These are phyloP conservation scores for Diachasmimorpha longicaudata DNA, from an alignment of 1,140 invertebrate genomes.

Conservation along the genomic window DNA sequence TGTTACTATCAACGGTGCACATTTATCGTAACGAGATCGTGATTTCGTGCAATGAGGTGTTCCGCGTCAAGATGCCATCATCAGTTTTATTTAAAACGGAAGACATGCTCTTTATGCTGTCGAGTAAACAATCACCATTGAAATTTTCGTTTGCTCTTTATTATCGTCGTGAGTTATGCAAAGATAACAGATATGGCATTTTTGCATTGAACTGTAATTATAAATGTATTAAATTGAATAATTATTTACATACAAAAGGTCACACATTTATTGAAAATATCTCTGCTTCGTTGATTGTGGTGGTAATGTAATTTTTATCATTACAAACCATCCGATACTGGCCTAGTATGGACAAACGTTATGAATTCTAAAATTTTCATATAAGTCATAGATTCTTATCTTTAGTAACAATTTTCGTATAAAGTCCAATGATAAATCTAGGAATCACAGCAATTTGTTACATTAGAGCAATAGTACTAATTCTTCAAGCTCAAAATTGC, in stretches of 20 bases:
- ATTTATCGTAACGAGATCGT: conserved; percentile 29
- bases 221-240: neutral
- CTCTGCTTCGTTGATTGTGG: neutral
- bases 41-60: neutral
- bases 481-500: neutral
- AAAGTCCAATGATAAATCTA: neutral
- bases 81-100: neutral
- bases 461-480: neutral
- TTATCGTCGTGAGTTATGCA: neutral
- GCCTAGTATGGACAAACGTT: neutral
- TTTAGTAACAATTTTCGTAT: neutral
- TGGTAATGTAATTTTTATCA: neutral
- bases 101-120: neutral
- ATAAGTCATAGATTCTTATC: neutral
- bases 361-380: neutral
- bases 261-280: neutral
- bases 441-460: neutral
- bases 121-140: neutral
- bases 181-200: neutral
- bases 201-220: neutral
- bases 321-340: neutral
- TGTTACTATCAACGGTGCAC: conserved; percentile 29
- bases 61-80: neutral
- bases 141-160: neutral
- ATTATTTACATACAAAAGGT: neutral